These are phyloP conservation scores for Dicrostonyx torquatus DNA, from an alignment of 2,797 vertebrate species.

Conservation along the genomic window DNA sequence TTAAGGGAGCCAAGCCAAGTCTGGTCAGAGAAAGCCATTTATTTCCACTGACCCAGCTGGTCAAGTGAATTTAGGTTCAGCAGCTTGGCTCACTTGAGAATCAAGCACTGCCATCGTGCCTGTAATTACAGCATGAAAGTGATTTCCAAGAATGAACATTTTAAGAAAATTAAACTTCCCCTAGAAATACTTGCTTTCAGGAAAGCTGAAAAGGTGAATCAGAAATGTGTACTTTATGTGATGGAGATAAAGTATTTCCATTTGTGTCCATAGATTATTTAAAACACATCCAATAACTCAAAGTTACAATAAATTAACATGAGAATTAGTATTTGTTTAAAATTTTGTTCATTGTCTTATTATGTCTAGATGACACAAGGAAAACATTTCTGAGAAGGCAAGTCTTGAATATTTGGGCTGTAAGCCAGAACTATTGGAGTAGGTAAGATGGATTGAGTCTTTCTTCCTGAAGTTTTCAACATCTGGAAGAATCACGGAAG, in stretches of 20 bases:
- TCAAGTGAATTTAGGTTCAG: constrained; percentile 92
- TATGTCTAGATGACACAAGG: not conserved
- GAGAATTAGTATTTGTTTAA: not conserved
- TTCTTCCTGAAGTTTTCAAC: not conserved
- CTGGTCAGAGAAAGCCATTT: constrained; percentile 90
- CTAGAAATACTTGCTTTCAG: constrained; percentile 85
- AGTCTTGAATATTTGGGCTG: not conserved
- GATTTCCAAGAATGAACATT: constrained; percentile 88
- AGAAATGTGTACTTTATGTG: constrained; percentile 20
- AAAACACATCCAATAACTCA: not conserved
- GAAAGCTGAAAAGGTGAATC: constrained; percentile 81
- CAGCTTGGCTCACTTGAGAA: constrained; percentile 88
- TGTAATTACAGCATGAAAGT: constrained; percentile 90
- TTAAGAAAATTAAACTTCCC: constrained; percentile 86
- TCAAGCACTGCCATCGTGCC: constrained; percentile 84
- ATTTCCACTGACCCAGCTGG: constrained; percentile 90
- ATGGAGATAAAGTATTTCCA: not conserved
- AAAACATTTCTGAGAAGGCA: not conserved
- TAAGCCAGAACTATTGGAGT: not conserved
- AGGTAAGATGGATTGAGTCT: not conserved
- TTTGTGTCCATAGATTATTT: not conserved
- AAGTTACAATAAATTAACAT: not conserved
- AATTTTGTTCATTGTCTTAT: not conserved
- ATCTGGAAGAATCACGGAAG: not conserved
- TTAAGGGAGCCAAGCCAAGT: constrained; percentile 87